Evolutionary conservation across 2,888 invertebrate species (phyloP), one percentile per base, ranked within the genome.

Genomic region (Amitus sp.): DNA sequence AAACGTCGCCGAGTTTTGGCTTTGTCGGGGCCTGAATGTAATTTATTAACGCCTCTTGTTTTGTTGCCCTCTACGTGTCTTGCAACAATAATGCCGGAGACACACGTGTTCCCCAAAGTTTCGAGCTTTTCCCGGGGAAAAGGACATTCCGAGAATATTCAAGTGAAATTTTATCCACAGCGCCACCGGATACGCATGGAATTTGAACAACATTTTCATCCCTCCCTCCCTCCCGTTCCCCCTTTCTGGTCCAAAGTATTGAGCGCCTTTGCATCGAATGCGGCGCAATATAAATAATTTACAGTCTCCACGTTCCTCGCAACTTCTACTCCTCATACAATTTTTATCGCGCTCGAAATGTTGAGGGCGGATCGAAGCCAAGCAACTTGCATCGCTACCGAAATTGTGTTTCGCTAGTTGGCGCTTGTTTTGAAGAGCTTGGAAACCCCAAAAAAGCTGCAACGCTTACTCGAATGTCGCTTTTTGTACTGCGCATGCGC

Each of bases 31-130:
- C 46, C 58, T 59, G 56, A 57, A 65, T 62, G 60, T 66, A 56
- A 62, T 66, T 66, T 66, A 62, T 66, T 62, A 62, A 66, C 57
- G 60, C 57, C 51, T 54, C 53, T 54, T 54, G 23, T 52, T 56
- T 51, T 55, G 56, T 37, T 37, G 57, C 40, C 53, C 59, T 40
- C 47, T 56, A 65, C 59, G 59, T 59, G 62, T 47, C 48, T 47
- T 33, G 56, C 61, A 49, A 45, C 54, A 61, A 47, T 59, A 61
- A 58, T 50, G 37, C 57, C 46, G 48, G 57, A 51, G 58, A 49
- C 47, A 47, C 54, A 50, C 51, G 54, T 62, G 55, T 46, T 47
- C 52, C 13, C 40, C 48, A 20, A 28, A 23, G 40, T 58, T 62
- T 37, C 47, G 37, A 45, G 45, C 39, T 30, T 50, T 54, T 53